A percentile compares a stretch with the other conserved stretches of the same genome.
Conservation (phyloP, 2,113 vertebrate genomes). For the Thomomys bottae region DNA sequence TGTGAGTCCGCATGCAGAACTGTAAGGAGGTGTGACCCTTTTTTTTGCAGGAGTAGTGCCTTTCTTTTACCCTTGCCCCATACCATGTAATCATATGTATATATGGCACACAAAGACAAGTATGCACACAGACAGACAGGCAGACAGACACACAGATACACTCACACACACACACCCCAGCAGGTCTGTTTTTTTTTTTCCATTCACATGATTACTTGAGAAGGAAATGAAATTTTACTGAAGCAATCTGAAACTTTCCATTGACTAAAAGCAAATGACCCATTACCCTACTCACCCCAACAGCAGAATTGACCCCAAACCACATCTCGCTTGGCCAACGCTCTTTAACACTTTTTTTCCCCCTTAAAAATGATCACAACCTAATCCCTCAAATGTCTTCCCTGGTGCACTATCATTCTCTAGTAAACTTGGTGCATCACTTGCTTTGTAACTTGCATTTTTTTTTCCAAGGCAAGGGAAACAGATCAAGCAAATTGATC, state of each 20-base stretch:
- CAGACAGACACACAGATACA: accelerated
- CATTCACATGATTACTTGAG: too few species aligned
- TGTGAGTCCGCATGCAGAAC: background rate
- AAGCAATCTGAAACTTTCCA: background rate
- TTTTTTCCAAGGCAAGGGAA: background rate
- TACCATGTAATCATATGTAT: background rate
- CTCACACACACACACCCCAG: background rate
- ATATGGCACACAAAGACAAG: too few species aligned
- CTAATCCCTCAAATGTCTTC: background rate
- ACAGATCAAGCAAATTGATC: background rate
- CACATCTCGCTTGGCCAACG: background rate
- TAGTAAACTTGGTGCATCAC: background rate
- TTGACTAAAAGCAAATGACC: background rate
- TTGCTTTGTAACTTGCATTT: background rate
- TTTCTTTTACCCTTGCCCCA: accelerated
- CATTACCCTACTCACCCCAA: background rate
- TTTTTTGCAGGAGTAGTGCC: accelerated
- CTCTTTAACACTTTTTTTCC: background rate
- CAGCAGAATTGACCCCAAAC: background rate
- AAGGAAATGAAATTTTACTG: conserved; percentile 29
- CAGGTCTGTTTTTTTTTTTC: background rate
- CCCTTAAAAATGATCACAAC: background rate
- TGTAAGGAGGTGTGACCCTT: too few species aligned
- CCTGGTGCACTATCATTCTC: background rate
- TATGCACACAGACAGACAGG: background rate